Percentiles rank a stretch among this genome's conserved stretches.
These are phyloP conservation scores for Emydoidea blandingii DNA, from an alignment of 2,797 vertebrate genomes.

Conservation along the genomic window DNA sequence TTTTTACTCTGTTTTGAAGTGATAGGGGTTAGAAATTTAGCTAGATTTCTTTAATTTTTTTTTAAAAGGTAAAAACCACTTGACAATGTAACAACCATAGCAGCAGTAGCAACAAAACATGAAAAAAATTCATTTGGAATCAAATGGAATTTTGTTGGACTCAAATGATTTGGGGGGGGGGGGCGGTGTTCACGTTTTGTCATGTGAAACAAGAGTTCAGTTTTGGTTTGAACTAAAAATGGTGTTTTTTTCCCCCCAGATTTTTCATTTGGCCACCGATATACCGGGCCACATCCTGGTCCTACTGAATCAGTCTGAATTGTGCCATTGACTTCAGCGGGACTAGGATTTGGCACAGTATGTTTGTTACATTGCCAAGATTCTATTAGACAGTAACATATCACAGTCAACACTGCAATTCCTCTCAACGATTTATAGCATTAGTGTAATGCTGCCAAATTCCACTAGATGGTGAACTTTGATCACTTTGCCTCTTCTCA, in stretches of 20 bases:
- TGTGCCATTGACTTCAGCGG: neutral
- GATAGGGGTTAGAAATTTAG: too few relatives aligned
- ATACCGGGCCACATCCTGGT: neutral
- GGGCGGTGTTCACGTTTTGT: too few relatives aligned
- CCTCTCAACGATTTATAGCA: neutral
- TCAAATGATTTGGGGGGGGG: neutral
- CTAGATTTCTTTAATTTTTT: too few relatives aligned
- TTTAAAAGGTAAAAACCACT: neutral
- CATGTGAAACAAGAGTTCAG: neutral
- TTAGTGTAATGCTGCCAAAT: constrained; percentile 25
- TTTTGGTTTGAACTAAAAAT: neutral
- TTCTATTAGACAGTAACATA: neutral
- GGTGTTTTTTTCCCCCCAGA: neutral
- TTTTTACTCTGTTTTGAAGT: too few relatives aligned
- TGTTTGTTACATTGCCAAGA: neutral
- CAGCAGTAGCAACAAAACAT: neutral
- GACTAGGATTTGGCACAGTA: neutral
- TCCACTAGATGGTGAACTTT: constrained; percentile 71
- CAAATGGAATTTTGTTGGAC: neutral
- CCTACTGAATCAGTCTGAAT: neutral
- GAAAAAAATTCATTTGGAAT: neutral
- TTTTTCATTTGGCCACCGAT: neutral
- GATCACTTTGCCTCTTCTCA: neutral
- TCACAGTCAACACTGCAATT: rapidly evolving
- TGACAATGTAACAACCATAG: neutral